Evolutionary conservation across 2,797 vertebrate genomes (phyloP), one percentile per base, ranked within the genome.

Genomic region (Chaetodon trifasciatus): DNA sequence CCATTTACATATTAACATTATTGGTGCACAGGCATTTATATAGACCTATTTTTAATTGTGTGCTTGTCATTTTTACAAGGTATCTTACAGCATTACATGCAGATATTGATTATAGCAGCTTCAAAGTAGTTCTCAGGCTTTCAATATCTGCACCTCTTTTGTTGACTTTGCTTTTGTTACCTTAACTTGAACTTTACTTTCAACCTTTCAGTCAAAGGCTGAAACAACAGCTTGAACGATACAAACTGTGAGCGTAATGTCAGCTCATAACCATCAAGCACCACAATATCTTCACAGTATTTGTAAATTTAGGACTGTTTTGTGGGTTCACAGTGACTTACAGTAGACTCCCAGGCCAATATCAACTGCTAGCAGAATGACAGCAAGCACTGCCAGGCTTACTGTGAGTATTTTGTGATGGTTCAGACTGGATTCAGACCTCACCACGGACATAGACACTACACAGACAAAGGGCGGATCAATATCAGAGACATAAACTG

Each of bases 341-440:
- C 94, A 94, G 35, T 92, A 91, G 55, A 92, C 76, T 63, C 93
- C 93, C 60, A 95, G 89, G 83, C 93, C 91, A 12, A 95, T 89
- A 67, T 93, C 86, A 21, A 82, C 70, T 12, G 64, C 68, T 4
- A 95, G 78, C 0, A 95, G 91, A 72, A 94, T 28, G 56, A 24
- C 70, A 62, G 91, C 90, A 0, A 95, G 88, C 53, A 76, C 78
- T 2, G 79, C 82, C 82, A 95, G 87, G 65, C 87, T 47, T n/a
- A 78, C 69, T 28, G 55, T 60, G 11, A 92, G 78, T 77, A 71
- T 15, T 70, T 78, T 91, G 76, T 86, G 76, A 40, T 53, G 79
- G 64, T 63, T 84, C 69, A 66, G 4, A 35, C n/a, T 63, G 62
- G 76, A 85, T 32, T 39, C 70, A 49, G 85, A 69, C 64, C 81